Percentiles rank a stretch among this genome's conserved stretches.
phyloP scores from a whole-genome alignment of 2,888 invertebrate genomes.

The Cerastis rubricosa region DNA sequence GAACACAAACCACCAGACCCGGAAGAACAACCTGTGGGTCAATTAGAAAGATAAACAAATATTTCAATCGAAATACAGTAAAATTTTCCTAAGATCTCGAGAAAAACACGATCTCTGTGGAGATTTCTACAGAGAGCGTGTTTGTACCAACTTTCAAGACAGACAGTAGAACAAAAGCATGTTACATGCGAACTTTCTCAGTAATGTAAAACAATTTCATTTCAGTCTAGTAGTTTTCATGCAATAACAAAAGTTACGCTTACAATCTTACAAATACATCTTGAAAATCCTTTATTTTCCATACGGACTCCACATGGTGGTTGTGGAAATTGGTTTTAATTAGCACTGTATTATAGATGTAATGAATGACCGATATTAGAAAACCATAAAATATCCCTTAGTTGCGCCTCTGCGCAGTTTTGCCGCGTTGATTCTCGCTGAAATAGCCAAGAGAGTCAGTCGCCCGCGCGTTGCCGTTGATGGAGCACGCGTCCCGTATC shows the following conservation, averaged over 20 bases:
- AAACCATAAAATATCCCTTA: conserved; percentile 66
- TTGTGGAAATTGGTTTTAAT: conserved; percentile 46
- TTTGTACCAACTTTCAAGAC: conserved; percentile 27
- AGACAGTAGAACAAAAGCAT: not conserved
- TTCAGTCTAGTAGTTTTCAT: conserved; percentile 30
- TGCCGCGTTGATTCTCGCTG: conserved; percentile 71
- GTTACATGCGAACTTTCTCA: conserved; percentile 30
- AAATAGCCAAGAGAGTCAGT: conserved; percentile 74
- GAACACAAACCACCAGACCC: no score
- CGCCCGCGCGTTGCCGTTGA: conserved; percentile 70
- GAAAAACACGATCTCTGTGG: not conserved
- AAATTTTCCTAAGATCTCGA: not conserved
- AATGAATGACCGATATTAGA: conserved; percentile 66
- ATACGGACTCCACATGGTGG: not conserved
- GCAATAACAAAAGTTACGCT: conserved; percentile 44
- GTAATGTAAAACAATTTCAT: conserved; percentile 25
- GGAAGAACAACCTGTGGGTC: no score
- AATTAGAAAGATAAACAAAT: not conserved
- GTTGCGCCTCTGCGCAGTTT: conserved; percentile 76
- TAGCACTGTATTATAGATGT: conserved; percentile 30
- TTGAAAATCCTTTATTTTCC: conserved; percentile 1
- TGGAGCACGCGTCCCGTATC: conserved; percentile 54
- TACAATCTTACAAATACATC: conserved; percentile 31
- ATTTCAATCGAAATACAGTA: not conserved
- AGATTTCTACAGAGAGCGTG: not conserved